These are phyloP conservation scores for Hyperoplus immaculatus DNA, from an alignment of 2,797 vertebrate species.

Conservation along the genomic window DNA sequence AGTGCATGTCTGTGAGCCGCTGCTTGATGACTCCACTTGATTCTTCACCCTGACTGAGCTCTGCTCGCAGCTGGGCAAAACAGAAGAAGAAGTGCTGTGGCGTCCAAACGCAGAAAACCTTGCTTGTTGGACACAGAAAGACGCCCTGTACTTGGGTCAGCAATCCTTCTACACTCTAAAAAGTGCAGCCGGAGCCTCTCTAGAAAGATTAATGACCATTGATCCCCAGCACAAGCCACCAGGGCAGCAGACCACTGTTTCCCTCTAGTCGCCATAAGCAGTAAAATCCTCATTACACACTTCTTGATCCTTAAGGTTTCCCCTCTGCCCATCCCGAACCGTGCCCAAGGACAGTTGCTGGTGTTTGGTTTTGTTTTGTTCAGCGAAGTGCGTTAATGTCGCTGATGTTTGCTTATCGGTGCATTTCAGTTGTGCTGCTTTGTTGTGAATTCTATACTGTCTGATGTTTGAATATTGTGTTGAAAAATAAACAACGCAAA, in stretches of 20 bases:
- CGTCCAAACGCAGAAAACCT: conserved; percentile 73
- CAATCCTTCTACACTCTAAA: conserved; percentile 77
- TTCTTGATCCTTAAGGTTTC: conserved; percentile 64
- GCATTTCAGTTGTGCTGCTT: conserved; percentile 15
- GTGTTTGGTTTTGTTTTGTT: conserved; percentile 54
- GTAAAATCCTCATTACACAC: conserved; percentile 78
- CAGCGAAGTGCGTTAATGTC: conserved; percentile 42
- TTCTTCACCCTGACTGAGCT: conserved; percentile 19
- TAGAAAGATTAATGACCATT: conserved; percentile 86
- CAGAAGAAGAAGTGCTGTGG: conserved; percentile 73
- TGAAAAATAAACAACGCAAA: conserved; percentile 23
- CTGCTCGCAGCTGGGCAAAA: conserved; percentile 35
- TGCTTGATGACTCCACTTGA: conserved; percentile 37
- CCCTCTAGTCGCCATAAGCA: conserved; percentile 60
- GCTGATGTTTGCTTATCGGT: conserved; percentile 46
- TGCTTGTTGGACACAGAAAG: conserved; percentile 72
- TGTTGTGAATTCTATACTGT: conserved; percentile 20
- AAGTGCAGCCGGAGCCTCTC: conserved; percentile 82
- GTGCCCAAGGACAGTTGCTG: conserved; percentile 62
- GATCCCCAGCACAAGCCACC: conserved; percentile 78
- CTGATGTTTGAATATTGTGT: background rate
- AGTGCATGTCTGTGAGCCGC: conserved; percentile 8
- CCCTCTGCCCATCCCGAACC: conserved; percentile 42
- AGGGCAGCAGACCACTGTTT: conserved; percentile 70
- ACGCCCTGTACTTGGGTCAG: conserved; percentile 82